A percentile compares a stretch with the other conserved stretches of the same genome.
phyloP scores from a whole-genome alignment of 2,797 vertebrate genomes.

The Sylvia borin region DNA sequence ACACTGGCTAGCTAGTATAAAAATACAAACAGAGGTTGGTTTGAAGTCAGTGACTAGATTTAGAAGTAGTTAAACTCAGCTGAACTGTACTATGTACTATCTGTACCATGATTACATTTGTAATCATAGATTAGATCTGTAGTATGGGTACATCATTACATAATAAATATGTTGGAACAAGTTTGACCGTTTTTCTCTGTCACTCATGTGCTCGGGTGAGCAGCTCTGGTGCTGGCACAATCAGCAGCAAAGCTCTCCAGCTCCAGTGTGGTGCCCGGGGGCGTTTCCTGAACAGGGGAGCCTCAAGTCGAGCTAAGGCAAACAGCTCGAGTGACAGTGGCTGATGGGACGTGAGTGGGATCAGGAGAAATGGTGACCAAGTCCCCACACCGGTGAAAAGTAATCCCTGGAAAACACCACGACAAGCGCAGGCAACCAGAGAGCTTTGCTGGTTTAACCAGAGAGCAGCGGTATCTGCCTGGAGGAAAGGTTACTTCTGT shows the following conservation, averaged over 20 bases:
- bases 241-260: not conserved
- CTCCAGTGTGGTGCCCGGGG: not conserved
- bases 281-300: not conserved
- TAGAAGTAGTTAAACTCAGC: not conserved
- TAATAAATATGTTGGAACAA: not conserved
- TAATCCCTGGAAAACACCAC: not conserved
- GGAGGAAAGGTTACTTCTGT: too few species aligned
- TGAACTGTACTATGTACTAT: too few species aligned
- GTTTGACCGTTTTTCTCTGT: not conserved
- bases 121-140: not conserved
- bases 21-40: not conserved
- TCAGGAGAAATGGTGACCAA: not conserved
- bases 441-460: not conserved
- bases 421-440: not conserved
- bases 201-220: not conserved
- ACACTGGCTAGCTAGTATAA: not conserved
- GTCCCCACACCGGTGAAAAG: not conserved
- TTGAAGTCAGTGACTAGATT: not conserved
- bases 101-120: too few species aligned
- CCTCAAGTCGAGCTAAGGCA: not conserved
- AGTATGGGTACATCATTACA: too few species aligned
- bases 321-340: too few species aligned
- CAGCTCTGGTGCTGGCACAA: not conserved
- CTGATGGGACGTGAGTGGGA: not conserved
- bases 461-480: not conserved